phyloP scores from a whole-genome alignment of 2,888 invertebrate genomes.

The Noctuana brunneofusca region DNA sequence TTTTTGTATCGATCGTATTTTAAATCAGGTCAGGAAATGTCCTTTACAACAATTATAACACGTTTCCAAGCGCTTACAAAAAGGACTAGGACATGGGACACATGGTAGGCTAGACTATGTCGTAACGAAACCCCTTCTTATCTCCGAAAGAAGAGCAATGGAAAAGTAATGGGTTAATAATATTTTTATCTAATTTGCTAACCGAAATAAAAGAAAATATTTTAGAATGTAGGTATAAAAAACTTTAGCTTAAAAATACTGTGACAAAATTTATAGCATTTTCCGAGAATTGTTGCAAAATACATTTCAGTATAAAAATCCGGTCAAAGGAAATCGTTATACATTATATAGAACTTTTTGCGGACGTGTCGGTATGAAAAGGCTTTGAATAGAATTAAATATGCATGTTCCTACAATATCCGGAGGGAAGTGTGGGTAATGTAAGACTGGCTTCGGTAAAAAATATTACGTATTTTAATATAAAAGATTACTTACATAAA shows the following conservation, averaged over 20 bases:
- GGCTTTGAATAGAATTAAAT: slow-evolving; percentile 32
- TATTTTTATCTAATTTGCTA: too few relatives aligned
- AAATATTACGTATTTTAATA: slow-evolving; percentile 2
- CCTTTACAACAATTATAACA: too few relatives aligned
- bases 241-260: neutral
- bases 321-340: slow-evolving; percentile 24
- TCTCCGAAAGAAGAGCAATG: neutral
- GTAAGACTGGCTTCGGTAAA: slow-evolving; percentile 15
- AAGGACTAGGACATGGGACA: too few relatives aligned
- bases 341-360: slow-evolving; percentile 18
- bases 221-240: neutral
- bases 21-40: too few relatives aligned
- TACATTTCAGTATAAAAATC: slow-evolving; percentile 8
- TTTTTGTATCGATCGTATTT: too few relatives aligned
- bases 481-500: neutral
- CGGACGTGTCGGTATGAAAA: slow-evolving; percentile 16
- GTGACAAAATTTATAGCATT: neutral
- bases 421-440: slow-evolving; percentile 15
- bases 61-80: too few relatives aligned
- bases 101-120: too few relatives aligned
- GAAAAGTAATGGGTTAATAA: neutral
- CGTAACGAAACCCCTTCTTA: neutral
- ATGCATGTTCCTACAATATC: slow-evolving; percentile 28
- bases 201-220: neutral
- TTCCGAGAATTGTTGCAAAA: slow-evolving; percentile 16